These are phyloP conservation scores for Tylochromis polylepis DNA, from an alignment of 2,113 vertebrate species.

Conservation along the genomic window DNA sequence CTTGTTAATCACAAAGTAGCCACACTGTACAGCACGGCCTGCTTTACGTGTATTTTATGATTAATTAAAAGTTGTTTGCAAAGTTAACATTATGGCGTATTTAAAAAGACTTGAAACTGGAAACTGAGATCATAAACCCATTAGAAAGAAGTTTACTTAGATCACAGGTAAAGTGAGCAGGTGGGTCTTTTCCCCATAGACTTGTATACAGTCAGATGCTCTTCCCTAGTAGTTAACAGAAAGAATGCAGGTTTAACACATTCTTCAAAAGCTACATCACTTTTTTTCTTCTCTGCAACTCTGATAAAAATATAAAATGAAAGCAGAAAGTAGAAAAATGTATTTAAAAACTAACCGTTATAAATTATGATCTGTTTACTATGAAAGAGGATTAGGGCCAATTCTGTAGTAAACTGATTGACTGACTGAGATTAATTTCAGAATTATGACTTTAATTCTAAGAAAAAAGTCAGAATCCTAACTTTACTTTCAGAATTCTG, in stretches of 20 bases:
- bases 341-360: neutral
- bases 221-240: neutral
- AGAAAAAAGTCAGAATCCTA: neutral
- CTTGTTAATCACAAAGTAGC: neutral
- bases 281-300: fast-evolving
- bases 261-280: neutral
- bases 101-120: neutral
- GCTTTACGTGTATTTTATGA: fast-evolving
- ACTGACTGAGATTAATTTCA: neutral
- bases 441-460: neutral
- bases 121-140: fast-evolving
- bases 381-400: neutral
- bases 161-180: neutral
- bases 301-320: fast-evolving
- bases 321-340: fast-evolving
- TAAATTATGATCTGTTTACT: neutral
- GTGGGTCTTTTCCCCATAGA: fast-evolving
- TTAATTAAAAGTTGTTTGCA: neutral
- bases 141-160: neutral
- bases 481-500: neutral
- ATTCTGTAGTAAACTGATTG: fast-evolving
- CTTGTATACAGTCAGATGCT: neutral
- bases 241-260: fast-evolving
- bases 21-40: neutral
- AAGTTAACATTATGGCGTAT: fast-evolving